Evolutionary conservation across 1,140 invertebrate genomes (phyloP).

Genomic region (Drosophila trapezifrons): DNA sequence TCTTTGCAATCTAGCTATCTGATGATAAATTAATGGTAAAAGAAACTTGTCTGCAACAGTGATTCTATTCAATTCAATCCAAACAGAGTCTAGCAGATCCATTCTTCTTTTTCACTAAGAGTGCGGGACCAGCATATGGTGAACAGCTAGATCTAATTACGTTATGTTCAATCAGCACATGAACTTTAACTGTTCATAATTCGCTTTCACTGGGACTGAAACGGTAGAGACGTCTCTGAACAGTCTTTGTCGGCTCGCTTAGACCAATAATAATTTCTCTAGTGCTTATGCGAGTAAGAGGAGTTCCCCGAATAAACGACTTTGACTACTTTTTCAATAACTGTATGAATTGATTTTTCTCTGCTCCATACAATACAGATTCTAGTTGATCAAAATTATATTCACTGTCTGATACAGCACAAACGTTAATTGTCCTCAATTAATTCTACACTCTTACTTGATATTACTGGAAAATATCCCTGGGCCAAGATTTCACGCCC

Average conservation of each 20-base stretch:
- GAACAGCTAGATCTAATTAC: conserved; percentile 14
- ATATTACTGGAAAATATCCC: not conserved
- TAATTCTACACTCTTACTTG: not conserved
- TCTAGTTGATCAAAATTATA: not conserved
- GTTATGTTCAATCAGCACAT: conserved; percentile 20
- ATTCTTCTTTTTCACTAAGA: conserved; percentile 22
- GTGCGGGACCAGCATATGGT: conserved; percentile 15
- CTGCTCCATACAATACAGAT: too few species aligned
- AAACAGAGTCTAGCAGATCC: conserved; percentile 7
- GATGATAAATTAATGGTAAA: conserved; percentile 8
- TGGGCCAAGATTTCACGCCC: too few species aligned
- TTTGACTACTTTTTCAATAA: too few species aligned
- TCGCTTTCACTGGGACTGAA: conserved; percentile 17
- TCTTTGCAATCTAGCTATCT: conserved; percentile 10
- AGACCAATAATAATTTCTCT: not conserved
- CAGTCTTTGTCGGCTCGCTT: conserved; percentile 1
- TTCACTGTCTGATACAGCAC: not conserved
- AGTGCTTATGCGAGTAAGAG: not conserved
- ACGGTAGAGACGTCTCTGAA: conserved; percentile 1
- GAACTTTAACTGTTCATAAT: not conserved
- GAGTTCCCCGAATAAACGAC: not conserved
- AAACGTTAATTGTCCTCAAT: not conserved
- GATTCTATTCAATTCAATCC: conserved; percentile 21
- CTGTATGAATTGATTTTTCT: too few species aligned
- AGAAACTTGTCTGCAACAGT: conserved; percentile 10